phyloP scores from a whole-genome alignment of 1,140 invertebrate genomes.

The Thaumatotibia leucotreta region DNA sequence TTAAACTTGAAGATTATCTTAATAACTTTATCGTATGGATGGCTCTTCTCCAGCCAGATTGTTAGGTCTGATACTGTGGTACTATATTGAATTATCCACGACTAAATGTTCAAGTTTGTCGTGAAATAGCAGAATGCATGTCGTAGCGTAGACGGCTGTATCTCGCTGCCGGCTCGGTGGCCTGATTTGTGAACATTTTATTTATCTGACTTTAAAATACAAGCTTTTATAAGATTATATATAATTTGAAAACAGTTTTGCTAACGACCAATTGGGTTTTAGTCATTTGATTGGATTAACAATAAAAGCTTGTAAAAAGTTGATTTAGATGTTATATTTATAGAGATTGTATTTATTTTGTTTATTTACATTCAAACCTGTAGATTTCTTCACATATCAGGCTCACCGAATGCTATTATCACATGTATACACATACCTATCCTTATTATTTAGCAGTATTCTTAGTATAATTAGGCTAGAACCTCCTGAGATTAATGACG shows the following conservation, averaged over 20 bases:
- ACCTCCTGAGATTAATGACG: conserved; percentile 58
- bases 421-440: conserved; percentile 60
- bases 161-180: conserved; percentile 44
- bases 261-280: neutral
- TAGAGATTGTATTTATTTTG: neutral
- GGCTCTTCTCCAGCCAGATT: too few relatives aligned
- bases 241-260: neutral
- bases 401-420: conserved; percentile 57
- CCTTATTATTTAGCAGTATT: conserved; percentile 67
- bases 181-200: conserved; percentile 37
- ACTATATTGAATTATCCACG: neutral
- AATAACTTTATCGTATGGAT: too few relatives aligned
- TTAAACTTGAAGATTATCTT: neutral
- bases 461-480: conserved; percentile 68
- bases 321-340: neutral
- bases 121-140: conserved; percentile 52
- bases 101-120: neutral
- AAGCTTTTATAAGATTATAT: neutral
- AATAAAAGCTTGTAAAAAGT: neutral
- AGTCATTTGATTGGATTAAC: neutral
- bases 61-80: neutral
- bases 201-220: neutral
- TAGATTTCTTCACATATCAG: conserved; percentile 34
- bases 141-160: conserved; percentile 58
- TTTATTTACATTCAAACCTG: neutral